Conservation (phyloP, 2,888 invertebrate species). For the Volucella inanis region DNA sequence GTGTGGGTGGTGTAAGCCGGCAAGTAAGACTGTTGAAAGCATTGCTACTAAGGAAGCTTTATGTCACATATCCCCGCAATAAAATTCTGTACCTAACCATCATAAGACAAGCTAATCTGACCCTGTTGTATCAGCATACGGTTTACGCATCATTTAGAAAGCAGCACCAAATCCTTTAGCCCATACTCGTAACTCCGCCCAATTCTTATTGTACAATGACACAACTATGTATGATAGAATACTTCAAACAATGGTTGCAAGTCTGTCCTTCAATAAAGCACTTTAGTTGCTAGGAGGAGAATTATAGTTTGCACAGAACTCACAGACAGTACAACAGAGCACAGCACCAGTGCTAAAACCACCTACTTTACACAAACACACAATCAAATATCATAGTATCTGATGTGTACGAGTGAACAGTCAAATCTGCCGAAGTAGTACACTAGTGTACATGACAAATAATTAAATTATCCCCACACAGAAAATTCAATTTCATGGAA, state of each 20-base stretch:
- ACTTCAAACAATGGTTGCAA: conserved; percentile 35
- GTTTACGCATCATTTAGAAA: conserved; percentile 69
- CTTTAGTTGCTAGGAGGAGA: conserved; percentile 30
- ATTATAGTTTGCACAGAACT: conserved; percentile 32
- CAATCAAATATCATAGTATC: background rate
- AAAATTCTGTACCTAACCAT: conserved; percentile 52
- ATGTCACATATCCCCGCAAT: conserved; percentile 41
- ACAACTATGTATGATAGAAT: no score
- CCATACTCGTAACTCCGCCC: background rate
- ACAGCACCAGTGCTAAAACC: background rate
- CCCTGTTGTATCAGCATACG: conserved; percentile 66
- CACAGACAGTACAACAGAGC: no score
- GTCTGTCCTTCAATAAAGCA: conserved; percentile 34
- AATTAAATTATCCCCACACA: conserved; percentile 65
- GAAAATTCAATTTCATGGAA: conserved; percentile 68
- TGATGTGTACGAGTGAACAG: background rate
- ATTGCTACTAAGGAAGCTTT: conserved; percentile 6
- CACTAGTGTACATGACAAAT: conserved; percentile 62
- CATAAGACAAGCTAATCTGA: conserved; percentile 70
- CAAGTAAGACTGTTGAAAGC: conserved; percentile 3
- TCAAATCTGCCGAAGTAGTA: conserved; percentile 10
- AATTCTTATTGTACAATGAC: background rate
- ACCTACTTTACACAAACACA: background rate
- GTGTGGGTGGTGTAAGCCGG: background rate
- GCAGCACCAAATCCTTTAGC: conserved; percentile 31